Evolutionary conservation across 2,797 vertebrate species (phyloP).

Genomic region (Betta splendens): DNA sequence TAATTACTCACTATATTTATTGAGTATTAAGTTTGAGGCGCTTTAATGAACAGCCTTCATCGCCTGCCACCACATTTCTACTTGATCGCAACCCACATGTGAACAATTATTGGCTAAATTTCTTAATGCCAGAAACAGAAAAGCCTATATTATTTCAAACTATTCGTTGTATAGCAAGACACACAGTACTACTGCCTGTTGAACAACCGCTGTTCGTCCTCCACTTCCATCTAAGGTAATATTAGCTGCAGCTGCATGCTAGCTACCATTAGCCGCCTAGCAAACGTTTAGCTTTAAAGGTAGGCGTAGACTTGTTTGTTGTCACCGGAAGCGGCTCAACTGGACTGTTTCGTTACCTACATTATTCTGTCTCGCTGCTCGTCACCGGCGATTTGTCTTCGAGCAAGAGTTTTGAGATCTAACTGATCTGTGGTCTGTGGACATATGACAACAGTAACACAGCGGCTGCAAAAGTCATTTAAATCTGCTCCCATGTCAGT

Average conservation of each 20-base stretch:
- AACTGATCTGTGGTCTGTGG: slow-evolving; percentile 28
- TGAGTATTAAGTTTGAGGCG: background rate
- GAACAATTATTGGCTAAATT: too few species aligned
- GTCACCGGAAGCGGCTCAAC: rapidly evolving
- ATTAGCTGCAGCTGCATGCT: background rate
- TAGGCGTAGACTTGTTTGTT: background rate
- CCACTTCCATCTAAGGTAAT: slow-evolving; percentile 41
- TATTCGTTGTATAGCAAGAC: too few species aligned
- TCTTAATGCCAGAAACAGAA: too few species aligned
- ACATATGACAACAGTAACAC: rapidly evolving
- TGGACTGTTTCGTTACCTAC: slow-evolving; percentile 48
- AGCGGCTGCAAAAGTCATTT: background rate
- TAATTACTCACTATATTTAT: too few species aligned
- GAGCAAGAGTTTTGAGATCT: background rate
- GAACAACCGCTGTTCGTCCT: too few species aligned
- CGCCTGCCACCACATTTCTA: too few species aligned
- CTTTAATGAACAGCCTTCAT: too few species aligned
- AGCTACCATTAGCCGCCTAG: background rate
- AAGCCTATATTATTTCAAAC: too few species aligned
- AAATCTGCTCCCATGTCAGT: slow-evolving; percentile 23
- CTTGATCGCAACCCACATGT: too few species aligned
- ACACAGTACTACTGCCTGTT: too few species aligned
- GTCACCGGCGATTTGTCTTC: slow-evolving; percentile 6
- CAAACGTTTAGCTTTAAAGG: background rate
- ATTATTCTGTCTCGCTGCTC: slow-evolving; percentile 32